Conservation (phyloP, 2,113 vertebrate genomes). For the Oceanodroma tethys region DNA sequence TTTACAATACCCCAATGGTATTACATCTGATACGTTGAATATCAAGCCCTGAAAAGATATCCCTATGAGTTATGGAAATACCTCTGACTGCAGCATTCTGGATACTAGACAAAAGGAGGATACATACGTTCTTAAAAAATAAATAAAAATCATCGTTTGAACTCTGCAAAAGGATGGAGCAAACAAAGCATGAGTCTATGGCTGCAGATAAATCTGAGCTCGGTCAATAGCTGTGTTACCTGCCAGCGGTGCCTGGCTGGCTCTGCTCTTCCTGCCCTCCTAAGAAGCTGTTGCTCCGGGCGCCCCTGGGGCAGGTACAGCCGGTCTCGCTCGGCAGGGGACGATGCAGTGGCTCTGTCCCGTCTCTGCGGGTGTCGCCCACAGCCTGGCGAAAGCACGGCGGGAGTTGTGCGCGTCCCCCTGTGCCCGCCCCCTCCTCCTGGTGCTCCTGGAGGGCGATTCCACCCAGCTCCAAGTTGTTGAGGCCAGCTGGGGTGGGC, state of each 20-base stretch:
- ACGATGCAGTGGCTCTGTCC: not conserved
- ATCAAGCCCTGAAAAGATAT: not conserved
- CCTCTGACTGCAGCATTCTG: not conserved
- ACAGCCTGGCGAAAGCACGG: rapidly evolving
- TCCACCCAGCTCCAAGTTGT: not conserved
- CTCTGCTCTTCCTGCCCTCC: not conserved
- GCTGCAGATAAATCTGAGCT: not conserved
- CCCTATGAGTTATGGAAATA: not conserved
- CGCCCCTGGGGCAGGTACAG: rapidly evolving
- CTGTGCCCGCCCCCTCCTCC: not conserved
- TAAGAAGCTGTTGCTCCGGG: rapidly evolving
- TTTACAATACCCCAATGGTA: not conserved
- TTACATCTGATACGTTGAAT: not conserved
- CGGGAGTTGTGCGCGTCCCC: too few relatives aligned
- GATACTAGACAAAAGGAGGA: not conserved
- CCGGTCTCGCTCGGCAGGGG: not conserved
- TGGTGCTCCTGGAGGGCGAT: not conserved
- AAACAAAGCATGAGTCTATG: not conserved
- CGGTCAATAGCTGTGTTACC: not conserved
- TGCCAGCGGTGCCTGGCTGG: not conserved
- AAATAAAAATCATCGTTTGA: not conserved
- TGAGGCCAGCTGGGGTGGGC: not conserved
- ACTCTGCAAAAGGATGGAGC: not conserved
- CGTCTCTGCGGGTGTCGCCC: not conserved
- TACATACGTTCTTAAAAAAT: not conserved